Base-by-base conservation (phyloP, 1,140 invertebrate genomes). In the Papilio helenus region DNA sequence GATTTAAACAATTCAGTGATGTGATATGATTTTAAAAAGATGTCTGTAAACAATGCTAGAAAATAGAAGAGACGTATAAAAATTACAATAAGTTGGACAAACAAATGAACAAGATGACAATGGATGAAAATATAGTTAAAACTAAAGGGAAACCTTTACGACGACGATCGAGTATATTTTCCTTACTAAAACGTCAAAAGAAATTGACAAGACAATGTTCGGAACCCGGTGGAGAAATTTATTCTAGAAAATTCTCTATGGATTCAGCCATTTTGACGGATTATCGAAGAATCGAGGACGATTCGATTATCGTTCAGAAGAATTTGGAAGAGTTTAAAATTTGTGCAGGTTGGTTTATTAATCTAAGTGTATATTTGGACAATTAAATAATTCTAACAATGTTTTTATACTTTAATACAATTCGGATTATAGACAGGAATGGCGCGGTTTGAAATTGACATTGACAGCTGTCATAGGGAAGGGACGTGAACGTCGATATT, bases 151-250 rank as follows among this genome's bases (percentile, higher is more conserved):
- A 94, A 79, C 46, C 83, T 0, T 87, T 85, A 49, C 74, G 92
- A 9, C 79, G 92, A 39, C 49, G 92, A 0, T 93, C 92, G 0
- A 92, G 90, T 42, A 92, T 94, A 26, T 94, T 94, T 81, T 90
- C 89, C 0, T 72, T 93, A 0, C 73, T 94, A 1, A 93, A 89
- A 58, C 76, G 86, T 5, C 86, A 90, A 81, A 92, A 92, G 83
- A 93, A 93, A 49, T 34, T 92, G 1, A 80, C 83, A 0, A 72
- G 90, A 23, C 91, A 92, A 44, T 79, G 80, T 2, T 93, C 93
- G 0, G 91, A 91, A 23, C 92, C 91, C 2, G 85, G 76, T 9
- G 72, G 83, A 49, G 51, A 76, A 82, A 49, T 79, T 46, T 2
- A 61, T 26, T 0, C 26, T 79, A 84, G 93, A 65, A 94, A 93